phyloP scores from a whole-genome alignment of 2,797 vertebrate genomes.

The Gobio occitaniae region DNA sequence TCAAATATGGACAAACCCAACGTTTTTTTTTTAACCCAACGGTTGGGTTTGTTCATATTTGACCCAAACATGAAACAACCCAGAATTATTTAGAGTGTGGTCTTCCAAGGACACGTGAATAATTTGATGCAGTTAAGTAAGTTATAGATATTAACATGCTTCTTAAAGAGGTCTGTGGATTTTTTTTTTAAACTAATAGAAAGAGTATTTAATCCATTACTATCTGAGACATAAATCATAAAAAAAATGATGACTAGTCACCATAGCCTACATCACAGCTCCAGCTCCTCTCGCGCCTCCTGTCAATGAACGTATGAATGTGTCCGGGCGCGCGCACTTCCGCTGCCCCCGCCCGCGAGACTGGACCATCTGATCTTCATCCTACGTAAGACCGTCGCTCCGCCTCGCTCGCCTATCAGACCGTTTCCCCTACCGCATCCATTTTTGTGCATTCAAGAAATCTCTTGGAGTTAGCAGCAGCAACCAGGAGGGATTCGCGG shows the following conservation, averaged over 20 bases:
- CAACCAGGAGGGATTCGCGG: slow-evolving; percentile 17
- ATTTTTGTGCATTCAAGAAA: slow-evolving; percentile 70
- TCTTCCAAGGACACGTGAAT: neutral
- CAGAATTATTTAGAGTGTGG: too few species aligned
- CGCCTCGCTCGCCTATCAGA: slow-evolving; percentile 67
- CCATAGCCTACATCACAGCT: neutral
- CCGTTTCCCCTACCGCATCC: slow-evolving; percentile 72
- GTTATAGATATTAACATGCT: neutral
- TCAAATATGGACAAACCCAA: too few species aligned
- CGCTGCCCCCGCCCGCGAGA: slow-evolving; percentile 47
- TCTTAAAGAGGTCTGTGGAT: neutral
- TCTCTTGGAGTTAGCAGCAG: slow-evolving; percentile 55
- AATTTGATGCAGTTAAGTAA: neutral
- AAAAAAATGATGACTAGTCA: neutral
- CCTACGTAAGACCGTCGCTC: slow-evolving; percentile 69
- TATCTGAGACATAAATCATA: neutral
- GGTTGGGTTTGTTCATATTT: too few species aligned
- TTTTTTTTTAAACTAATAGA: neutral
- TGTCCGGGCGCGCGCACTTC: slow-evolving; percentile 42
- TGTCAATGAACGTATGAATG: slow-evolving; percentile 60
- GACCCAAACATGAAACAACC: too few species aligned
- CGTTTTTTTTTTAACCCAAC: too few species aligned
- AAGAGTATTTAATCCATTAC: neutral
- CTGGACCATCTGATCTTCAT: slow-evolving; percentile 64
- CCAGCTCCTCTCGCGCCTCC: neutral